These are phyloP conservation scores for Pycnomerus fuliginosus DNA, from an alignment of 2,888 invertebrate species.

Conservation along the genomic window DNA sequence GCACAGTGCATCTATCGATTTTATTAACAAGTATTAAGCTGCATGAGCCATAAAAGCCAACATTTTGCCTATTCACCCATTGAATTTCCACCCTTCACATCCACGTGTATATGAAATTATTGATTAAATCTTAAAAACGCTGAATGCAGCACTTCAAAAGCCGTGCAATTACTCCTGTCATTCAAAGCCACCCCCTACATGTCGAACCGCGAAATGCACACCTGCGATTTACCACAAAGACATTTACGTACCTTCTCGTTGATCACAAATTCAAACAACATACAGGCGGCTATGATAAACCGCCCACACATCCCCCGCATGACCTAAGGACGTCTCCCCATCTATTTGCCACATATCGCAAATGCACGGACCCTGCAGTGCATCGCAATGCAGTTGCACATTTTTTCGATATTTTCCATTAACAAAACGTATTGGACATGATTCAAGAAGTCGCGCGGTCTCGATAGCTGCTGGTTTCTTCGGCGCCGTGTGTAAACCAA, in stretches of 20 bases:
- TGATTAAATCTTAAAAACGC: no score
- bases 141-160: no score
- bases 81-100: no score
- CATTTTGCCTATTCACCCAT: no score
- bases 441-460: slow-evolving; percentile 3
- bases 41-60: no score
- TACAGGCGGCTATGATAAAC: slow-evolving; percentile 28
- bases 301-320: slow-evolving; percentile 33
- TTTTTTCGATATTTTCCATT: slow-evolving; percentile 1
- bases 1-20: no score
- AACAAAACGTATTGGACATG: slow-evolving; percentile 1
- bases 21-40: no score
- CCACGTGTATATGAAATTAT: no score
- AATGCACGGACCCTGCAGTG: slow-evolving; percentile 8
- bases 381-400: slow-evolving; percentile 5
- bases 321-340: slow-evolving; percentile 29
- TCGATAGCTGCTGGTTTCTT: slow-evolving; percentile 27
- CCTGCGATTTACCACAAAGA: no score
- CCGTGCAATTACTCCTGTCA: no score
- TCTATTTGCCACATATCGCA: slow-evolving; percentile 20
- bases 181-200: no score
- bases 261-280: slow-evolving; percentile 26
- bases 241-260: slow-evolving; percentile 16
- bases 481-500: slow-evolving; percentile 33
- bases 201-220: no score